Evolutionary conservation across 2,888 invertebrate genomes (phyloP).

Genomic region (Nebria salina): DNA sequence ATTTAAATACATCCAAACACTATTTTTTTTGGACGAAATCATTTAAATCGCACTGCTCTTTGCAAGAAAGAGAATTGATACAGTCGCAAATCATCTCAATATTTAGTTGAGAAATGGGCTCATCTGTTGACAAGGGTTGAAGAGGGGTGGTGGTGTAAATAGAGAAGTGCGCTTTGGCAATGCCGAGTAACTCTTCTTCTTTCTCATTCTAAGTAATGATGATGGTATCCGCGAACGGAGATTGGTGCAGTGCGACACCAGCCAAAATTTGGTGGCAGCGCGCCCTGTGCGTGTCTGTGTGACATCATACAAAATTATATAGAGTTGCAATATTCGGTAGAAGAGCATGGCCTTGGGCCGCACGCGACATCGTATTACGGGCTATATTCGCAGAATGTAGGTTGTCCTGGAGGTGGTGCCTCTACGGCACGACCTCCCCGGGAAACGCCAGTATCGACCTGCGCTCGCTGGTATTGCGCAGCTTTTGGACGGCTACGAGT

Average conservation of each 20-base stretch:
- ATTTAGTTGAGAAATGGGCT: conserved; percentile 19
- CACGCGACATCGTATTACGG: conserved; percentile 4
- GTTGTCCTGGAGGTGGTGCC: conserved; percentile 56
- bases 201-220: not conserved
- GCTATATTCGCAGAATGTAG: conserved; percentile 16
- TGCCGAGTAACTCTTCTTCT: not conserved
- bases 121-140: conserved; percentile 3
- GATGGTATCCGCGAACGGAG: not conserved
- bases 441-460: conserved; percentile 55
- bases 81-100: conserved; percentile 26
- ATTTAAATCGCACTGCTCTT: not conserved
- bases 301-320: conserved; percentile 13
- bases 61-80: conserved; percentile 23
- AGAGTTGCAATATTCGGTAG: conserved; percentile 12
- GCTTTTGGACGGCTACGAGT: conserved; percentile 46
- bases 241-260: conserved; percentile 35
- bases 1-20: not conserved
- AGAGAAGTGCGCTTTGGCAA: not conserved
- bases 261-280: conserved; percentile 16
- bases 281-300: not conserved
- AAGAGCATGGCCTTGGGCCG: not conserved
- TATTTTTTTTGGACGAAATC: not conserved
- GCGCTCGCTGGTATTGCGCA: conserved; percentile 53
- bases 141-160: not conserved
- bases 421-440: conserved; percentile 50